Conservation (phyloP, 2,113 vertebrate species). For the Rafetus swinhoei region DNA sequence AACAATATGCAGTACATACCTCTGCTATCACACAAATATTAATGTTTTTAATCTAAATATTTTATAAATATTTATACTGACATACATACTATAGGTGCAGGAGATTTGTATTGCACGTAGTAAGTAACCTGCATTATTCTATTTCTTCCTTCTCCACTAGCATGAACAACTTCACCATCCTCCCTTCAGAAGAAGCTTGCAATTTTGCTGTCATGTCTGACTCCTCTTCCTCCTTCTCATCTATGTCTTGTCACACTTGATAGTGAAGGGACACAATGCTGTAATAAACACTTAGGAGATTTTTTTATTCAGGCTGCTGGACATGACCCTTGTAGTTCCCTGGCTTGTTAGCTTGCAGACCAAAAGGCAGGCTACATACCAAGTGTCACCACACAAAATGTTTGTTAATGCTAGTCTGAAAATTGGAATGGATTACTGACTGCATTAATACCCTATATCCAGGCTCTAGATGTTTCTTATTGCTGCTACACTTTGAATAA, state of each 20-base stretch:
- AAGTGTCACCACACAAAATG: neutral
- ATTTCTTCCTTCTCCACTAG: neutral
- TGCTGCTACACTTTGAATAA: slow-evolving; percentile 24
- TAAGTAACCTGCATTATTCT: neutral
- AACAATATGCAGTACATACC: neutral
- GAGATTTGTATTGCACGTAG: neutral
- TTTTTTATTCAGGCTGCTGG: slow-evolving; percentile 40
- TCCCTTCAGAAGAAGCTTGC: neutral
- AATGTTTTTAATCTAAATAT: neutral
- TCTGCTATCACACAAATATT: neutral
- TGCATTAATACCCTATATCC: neutral
- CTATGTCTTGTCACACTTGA: neutral
- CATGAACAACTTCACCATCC: neutral
- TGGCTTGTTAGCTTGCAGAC: slow-evolving; percentile 1
- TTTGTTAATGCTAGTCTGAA: neutral
- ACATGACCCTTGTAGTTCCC: slow-evolving; percentile 1
- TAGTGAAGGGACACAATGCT: neutral
- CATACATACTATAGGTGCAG: neutral
- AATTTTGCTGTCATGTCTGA: neutral
- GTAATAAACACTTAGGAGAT: slow-evolving; percentile 31
- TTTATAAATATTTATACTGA: neutral
- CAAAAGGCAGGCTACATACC: neutral
- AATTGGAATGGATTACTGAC: neutral
- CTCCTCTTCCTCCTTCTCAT: slow-evolving; percentile 17
- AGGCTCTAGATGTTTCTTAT: neutral